Conservation (phyloP, 2,113 vertebrate species). For the Fulmarus glacialis region DNA sequence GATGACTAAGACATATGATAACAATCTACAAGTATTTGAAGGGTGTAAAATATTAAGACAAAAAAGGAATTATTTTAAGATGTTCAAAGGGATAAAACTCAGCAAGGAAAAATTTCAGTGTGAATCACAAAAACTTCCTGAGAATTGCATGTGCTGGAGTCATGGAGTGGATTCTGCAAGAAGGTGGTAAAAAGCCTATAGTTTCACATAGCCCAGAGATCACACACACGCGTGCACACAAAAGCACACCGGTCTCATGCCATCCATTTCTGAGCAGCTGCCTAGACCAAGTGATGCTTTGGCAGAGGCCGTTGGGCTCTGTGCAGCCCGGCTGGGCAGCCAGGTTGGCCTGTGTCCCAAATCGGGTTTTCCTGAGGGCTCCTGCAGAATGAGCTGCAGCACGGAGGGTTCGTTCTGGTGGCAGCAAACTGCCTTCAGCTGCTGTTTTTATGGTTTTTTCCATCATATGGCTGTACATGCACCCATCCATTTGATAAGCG, state of each 20-base stretch:
- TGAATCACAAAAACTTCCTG: constrained; percentile 28
- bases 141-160: neutral
- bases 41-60: constrained; percentile 63
- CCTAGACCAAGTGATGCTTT: neutral
- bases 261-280: neutral
- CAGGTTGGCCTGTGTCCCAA: neutral
- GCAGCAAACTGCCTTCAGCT: constrained; percentile 10
- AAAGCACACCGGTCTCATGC: neutral
- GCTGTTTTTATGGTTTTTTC: neutral
- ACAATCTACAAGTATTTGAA: constrained; percentile 68
- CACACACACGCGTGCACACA: rapidly evolving
- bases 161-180: neutral
- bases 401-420: neutral
- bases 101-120: constrained; percentile 37
- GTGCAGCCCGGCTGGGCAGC: neutral
- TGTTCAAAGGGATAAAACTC: constrained; percentile 47
- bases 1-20: constrained; percentile 70
- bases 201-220: neutral
- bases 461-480: neutral
- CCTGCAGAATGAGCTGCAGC: neutral
- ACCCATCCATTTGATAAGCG: neutral
- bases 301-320: neutral
- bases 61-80: constrained; percentile 61
- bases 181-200: neutral
- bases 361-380: neutral